Conservation (phyloP, 2,797 vertebrate genomes). For the Cirrhinus mrigala region DNA sequence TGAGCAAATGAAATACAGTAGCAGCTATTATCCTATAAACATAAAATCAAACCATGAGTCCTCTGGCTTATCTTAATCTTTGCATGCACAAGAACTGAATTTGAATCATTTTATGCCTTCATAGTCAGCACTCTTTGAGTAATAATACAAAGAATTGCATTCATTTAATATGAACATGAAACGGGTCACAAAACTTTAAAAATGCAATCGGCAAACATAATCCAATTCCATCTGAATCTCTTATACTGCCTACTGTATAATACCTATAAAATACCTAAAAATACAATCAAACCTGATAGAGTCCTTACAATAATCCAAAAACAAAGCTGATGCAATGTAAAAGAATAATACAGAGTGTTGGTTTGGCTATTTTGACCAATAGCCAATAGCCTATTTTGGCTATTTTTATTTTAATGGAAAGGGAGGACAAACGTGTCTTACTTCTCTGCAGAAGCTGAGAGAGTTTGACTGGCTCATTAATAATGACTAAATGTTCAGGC, state of each 20-base stretch:
- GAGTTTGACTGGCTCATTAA: constrained; percentile 35
- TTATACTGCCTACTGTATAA: not conserved
- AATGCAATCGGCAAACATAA: not conserved
- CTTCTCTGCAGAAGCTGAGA: not conserved
- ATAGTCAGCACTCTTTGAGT: not conserved
- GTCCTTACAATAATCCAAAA: not conserved
- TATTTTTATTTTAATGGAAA: too few relatives aligned
- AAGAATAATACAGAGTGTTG: not conserved
- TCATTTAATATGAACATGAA: not conserved
- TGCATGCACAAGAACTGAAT: not conserved
- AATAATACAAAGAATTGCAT: not conserved
- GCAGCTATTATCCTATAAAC: constrained; percentile 7
- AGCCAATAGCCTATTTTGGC: too few relatives aligned
- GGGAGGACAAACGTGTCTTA: not conserved
- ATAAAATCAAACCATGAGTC: constrained; percentile 19
- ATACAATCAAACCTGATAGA: not conserved
- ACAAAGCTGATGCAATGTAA: not conserved
- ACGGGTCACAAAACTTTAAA: not conserved
- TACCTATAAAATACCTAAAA: not conserved
- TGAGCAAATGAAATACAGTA: not conserved
- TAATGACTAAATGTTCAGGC: constrained; percentile 31
- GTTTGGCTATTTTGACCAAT: constrained; percentile 1
- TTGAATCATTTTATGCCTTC: not conserved
- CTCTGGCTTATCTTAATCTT: not conserved
- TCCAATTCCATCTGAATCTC: not conserved